Evolutionary conservation across 92 coral and sea anemone genomes (phyloP).

Genomic region (Paragorgia papillata): DNA sequence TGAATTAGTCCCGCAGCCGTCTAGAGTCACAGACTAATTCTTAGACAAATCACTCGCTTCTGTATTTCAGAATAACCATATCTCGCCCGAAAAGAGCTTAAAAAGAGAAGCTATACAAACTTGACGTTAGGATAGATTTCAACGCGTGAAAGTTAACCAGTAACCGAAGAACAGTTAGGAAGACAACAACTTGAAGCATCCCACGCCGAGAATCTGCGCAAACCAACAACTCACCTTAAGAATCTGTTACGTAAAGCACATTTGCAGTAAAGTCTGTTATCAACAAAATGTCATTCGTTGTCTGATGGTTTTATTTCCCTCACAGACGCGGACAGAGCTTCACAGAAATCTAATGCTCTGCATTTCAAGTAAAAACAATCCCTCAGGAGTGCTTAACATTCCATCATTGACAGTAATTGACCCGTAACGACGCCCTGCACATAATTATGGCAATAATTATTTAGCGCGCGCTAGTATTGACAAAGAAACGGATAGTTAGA

Average conservation of each 20-base stretch:
- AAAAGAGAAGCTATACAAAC: no score
- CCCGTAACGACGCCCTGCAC: constrained; percentile 45
- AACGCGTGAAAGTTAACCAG: no score
- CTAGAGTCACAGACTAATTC: no score
- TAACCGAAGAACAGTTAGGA: no score
- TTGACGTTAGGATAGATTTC: no score
- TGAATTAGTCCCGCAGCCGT: no score
- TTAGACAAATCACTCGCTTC: no score
- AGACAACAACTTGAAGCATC: no score
- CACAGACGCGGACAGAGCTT: constrained; percentile 5
- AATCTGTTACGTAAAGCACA: background rate
- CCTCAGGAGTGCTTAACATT: constrained; percentile 35
- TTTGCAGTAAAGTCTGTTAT: background rate
- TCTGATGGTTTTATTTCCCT: background rate
- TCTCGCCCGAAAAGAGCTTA: no score
- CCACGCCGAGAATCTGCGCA: no score
- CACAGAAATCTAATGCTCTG: constrained; percentile 6
- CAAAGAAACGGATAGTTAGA: background rate
- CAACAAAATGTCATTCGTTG: background rate
- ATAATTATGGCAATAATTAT: constrained; percentile 16
- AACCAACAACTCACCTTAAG: background rate
- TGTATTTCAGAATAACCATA: no score
- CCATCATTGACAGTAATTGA: constrained; percentile 39
- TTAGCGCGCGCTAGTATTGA: background rate
- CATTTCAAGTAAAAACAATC: constrained; percentile 9